A percentile compares a stretch with the other conserved stretches of the same genome.
These are phyloP conservation scores for Pangasianodon hypophthalmus DNA, from an alignment of 2,113 vertebrate genomes.

Conservation along the genomic window DNA sequence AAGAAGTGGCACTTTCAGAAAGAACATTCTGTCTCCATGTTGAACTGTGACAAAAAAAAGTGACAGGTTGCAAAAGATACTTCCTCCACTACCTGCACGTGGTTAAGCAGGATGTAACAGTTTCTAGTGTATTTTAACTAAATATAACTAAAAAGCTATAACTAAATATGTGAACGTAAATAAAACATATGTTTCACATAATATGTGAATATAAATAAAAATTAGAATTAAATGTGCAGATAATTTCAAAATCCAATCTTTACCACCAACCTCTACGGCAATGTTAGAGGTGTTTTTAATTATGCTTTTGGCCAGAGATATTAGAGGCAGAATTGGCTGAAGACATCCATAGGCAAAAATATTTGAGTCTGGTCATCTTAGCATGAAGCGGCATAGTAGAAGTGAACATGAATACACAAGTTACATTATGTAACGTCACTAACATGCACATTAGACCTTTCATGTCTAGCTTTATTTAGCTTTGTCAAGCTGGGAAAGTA, in stretches of 20 bases:
- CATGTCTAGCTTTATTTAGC: not conserved
- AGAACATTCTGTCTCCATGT: not conserved
- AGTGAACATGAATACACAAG: not conserved
- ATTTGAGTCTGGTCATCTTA: not conserved
- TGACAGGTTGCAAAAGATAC: constrained; percentile 10
- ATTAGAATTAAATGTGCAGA: not conserved
- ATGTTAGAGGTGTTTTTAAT: not conserved
- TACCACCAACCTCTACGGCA: not conserved
- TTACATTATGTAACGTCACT: not conserved
- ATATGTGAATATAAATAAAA: no score
- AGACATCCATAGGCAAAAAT: not conserved
- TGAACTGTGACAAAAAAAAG: not conserved
- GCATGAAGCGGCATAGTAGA: not conserved
- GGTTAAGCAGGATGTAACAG: not conserved
- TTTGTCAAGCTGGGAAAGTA: not conserved
- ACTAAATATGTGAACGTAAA: not conserved
- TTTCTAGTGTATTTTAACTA: not conserved
- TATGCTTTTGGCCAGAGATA: not conserved
- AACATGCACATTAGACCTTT: not conserved
- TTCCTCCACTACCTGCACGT: not conserved
- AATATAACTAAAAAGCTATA: no score
- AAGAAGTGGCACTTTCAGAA: not conserved
- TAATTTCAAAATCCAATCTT: not conserved
- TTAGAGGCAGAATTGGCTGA: not conserved
- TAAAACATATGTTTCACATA: no score